These are phyloP conservation scores for Drosophila asahinai DNA, from an alignment of 1,140 invertebrate species.

Conservation along the genomic window DNA sequence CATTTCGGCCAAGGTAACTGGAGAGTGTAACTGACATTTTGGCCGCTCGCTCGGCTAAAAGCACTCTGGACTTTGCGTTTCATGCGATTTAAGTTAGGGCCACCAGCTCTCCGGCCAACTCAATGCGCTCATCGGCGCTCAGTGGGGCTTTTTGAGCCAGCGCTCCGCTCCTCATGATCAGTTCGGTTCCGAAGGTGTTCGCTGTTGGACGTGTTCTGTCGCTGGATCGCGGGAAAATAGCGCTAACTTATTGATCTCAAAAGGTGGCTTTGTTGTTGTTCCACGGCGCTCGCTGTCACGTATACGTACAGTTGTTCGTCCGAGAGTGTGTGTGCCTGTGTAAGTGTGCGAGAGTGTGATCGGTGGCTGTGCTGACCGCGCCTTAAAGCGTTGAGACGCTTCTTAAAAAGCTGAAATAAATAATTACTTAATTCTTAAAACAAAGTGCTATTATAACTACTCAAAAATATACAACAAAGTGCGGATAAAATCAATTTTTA, in stretches of 20 bases:
- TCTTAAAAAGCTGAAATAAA: conserved; percentile 14
- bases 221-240: conserved; percentile 44
- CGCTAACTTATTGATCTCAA: conserved; percentile 74
- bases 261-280: conserved; percentile 68
- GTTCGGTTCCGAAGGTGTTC: conserved; percentile 66
- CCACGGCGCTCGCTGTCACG: conserved; percentile 42
- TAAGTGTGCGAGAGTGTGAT: conserved; percentile 49
- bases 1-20: conserved; percentile 75
- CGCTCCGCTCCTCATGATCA: background rate
- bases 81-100: conserved; percentile 12
- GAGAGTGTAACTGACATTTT: conserved; percentile 23
- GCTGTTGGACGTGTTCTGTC: conserved; percentile 66
- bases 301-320: conserved; percentile 33
- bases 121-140: conserved; percentile 50
- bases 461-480: background rate
- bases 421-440: conserved; percentile 1
- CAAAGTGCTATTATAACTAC: conserved; percentile 5
- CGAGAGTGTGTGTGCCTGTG: conserved; percentile 24
- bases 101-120: conserved; percentile 49
- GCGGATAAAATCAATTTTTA: conserved; percentile 2
- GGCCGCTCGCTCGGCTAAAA: conserved; percentile 15
- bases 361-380: conserved; percentile 70
- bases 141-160: background rate
- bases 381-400: conserved; percentile 67
- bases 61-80: conserved; percentile 3